Conservation (phyloP, 2,888 invertebrate species). For the Eucera pruinosa region DNA sequence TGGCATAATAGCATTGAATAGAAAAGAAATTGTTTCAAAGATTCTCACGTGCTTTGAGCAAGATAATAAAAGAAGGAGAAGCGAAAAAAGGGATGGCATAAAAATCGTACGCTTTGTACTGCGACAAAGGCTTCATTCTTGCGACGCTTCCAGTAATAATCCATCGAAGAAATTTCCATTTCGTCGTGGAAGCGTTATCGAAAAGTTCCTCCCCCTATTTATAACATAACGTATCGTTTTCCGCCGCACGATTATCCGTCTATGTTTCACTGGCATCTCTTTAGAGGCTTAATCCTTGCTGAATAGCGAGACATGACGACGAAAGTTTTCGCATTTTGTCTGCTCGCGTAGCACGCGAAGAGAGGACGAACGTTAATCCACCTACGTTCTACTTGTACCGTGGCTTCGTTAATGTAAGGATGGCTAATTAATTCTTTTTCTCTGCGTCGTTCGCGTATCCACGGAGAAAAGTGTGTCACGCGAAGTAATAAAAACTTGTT, state of each 20-base stretch:
- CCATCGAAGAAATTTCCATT: conserved; percentile 66
- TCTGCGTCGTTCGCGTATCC: conserved; percentile 22
- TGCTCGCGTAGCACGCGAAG: background rate
- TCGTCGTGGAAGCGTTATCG: conserved; percentile 62
- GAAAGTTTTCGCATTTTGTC: conserved; percentile 44
- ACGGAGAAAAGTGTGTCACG: conserved; percentile 48
- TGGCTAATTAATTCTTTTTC: conserved; percentile 53
- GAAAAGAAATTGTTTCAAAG: conserved; percentile 38
- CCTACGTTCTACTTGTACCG: conserved; percentile 24
- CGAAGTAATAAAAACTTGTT: conserved; percentile 51
- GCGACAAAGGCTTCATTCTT: conserved; percentile 54
- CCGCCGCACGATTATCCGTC: conserved; percentile 17
- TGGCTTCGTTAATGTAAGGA: conserved; percentile 49
- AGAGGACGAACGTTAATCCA: conserved; percentile 34
- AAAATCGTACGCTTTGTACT: conserved; percentile 57
- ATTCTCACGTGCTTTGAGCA: no score
- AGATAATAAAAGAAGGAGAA: conserved; percentile 14
- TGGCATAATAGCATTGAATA: no score
- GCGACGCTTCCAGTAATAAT: conserved; percentile 61
- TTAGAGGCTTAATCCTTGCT: conserved; percentile 41
- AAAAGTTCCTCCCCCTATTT: conserved; percentile 53
- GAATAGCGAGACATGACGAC: background rate
- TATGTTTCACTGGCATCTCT: conserved; percentile 36
- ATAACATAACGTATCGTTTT: conserved; percentile 59
- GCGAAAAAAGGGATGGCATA: conserved; percentile 27